These are phyloP conservation scores for Pipa parva DNA, from an alignment of 2,113 vertebrate genomes.

Conservation along the genomic window DNA sequence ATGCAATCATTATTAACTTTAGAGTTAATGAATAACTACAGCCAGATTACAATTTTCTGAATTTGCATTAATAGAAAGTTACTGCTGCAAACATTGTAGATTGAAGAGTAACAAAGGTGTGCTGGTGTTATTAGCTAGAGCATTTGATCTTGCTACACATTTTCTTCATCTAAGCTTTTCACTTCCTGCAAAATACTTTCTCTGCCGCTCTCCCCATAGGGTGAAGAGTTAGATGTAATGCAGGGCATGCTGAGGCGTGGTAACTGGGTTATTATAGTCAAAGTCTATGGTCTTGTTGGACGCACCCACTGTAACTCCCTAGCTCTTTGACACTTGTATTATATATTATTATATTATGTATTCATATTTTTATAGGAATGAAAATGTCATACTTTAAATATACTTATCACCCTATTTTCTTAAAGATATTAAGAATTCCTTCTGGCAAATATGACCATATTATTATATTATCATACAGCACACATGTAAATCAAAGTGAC, in stretches of 20 bases:
- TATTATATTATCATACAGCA: too few species aligned
- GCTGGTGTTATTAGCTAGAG: not conserved
- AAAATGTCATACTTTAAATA: too few species aligned
- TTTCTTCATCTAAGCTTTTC: rapidly evolving
- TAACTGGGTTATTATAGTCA: slow-evolving; percentile 6
- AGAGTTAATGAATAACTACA: not conserved
- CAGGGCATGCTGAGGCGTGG: slow-evolving; percentile 27
- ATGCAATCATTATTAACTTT: not conserved
- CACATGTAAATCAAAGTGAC: too few species aligned
- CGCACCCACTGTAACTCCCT: slow-evolving; percentile 22
- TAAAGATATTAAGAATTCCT: too few species aligned
- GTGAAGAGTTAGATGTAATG: not conserved
- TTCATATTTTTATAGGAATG: too few species aligned
- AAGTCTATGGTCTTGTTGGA: not conserved
- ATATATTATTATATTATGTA: too few species aligned
- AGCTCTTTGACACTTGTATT: not conserved
- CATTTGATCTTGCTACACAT: not conserved
- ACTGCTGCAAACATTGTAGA: rapidly evolving
- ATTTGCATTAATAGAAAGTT: rapidly evolving
- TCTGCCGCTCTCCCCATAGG: not conserved
- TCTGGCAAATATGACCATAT: too few species aligned
- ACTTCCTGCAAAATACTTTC: not conserved
- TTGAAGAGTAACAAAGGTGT: not conserved
- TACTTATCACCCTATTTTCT: too few species aligned
- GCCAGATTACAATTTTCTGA: rapidly evolving